A percentile compares a stretch with the other conserved stretches of the same genome.
These are phyloP conservation scores for Panzeria rudis DNA, from an alignment of 2,888 invertebrate genomes.

Conservation along the genomic window DNA sequence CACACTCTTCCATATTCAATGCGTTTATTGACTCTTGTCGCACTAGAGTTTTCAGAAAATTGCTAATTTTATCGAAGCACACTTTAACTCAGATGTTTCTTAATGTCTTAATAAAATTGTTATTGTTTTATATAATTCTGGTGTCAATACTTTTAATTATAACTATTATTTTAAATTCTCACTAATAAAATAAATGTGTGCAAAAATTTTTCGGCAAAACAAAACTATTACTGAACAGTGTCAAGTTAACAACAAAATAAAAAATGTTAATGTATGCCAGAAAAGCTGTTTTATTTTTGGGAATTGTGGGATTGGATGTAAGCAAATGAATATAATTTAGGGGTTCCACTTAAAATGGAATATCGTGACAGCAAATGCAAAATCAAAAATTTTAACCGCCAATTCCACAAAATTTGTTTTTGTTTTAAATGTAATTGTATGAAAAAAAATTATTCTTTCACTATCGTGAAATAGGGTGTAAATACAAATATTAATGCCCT, in stretches of 20 bases:
- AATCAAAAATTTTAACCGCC: too few relatives aligned
- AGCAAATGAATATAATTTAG: too few relatives aligned
- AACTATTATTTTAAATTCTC: constrained; percentile 31
- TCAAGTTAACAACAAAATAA: neutral
- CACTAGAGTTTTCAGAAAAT: constrained; percentile 49
- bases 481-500: too few relatives aligned
- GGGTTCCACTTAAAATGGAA: too few relatives aligned
- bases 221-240: constrained; percentile 29
- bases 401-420: too few relatives aligned
- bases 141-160: constrained; percentile 10
- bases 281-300: neutral
- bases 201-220: constrained; percentile 64
- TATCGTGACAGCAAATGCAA: too few relatives aligned
- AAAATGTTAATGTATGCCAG: neutral
- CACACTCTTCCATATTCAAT: constrained; percentile 76
- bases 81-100: constrained; percentile 44
- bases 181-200: constrained; percentile 47
- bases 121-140: neutral
- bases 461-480: too few relatives aligned
- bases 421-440: too few relatives aligned
- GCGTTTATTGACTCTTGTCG: constrained; percentile 31
- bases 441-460: too few relatives aligned
- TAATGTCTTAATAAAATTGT: neutral
- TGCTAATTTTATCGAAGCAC: constrained; percentile 63
- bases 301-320: neutral